Base-by-base conservation (phyloP, 1,140 invertebrate species). In the Scaptomyza montana region DNA sequence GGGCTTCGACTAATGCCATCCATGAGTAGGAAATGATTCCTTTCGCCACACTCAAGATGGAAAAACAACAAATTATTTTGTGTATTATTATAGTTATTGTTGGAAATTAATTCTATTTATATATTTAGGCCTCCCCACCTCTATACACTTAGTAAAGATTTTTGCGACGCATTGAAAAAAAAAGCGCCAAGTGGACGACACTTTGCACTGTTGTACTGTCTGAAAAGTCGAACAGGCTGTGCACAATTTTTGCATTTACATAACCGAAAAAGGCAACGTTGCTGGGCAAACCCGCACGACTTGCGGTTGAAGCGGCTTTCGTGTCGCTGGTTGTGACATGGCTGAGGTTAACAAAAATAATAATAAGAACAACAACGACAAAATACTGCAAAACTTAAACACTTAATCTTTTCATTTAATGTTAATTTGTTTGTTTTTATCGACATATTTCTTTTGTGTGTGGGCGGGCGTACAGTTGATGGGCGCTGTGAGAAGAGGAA, bases 391-490 rank as follows among this genome's bases (percentile, higher is more conserved):
- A 89, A 87, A 87, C 78, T 87, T 78, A 87, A 89, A 89, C 82
- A 87, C 82, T 87, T 87, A 87, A 87, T 87, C 82, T 87, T 87
- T 82, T 87, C 82, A 82, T 87, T 87, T 87, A 87, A 87, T 87
- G 82, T 82, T 87, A 87, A 87, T 87, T 87, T 87, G 82, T 87
- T 87, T 87, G 84, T 87, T 87, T 87, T 87, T 87, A 87, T 87
- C 84, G 82, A 82, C 76, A 87, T 89, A 87, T 87, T 87, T 84
- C 45, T 19, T 16, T 25, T 25, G 21, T 25, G 49, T 66, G 43
- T 64, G 62, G 62, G 62, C 73, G 62, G 62, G 62, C 73, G 51
- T 53, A 16, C 64, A 12, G 13, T 46, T 30, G 28, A 28, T 13
- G 45, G 47, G 13, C 12, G 43, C 6, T 13, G n/a, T 1, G 2